Base-by-base conservation (phyloP, 1,140 invertebrate genomes). In the Drosophila mojavensis region DNA sequence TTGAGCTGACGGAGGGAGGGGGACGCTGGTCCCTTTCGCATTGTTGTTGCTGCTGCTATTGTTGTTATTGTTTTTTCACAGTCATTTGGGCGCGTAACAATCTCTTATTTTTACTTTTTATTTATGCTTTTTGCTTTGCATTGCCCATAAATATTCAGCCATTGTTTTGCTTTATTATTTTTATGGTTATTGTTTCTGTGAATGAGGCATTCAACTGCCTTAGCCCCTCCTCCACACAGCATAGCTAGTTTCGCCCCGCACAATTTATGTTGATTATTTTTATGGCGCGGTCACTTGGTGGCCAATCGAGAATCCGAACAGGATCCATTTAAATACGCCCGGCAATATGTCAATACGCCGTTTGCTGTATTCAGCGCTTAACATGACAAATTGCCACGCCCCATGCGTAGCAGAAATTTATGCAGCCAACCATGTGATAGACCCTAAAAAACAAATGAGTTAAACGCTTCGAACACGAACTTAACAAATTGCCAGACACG, bases 121-220 rank as follows among this genome's bases (percentile, higher is more conserved):
- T 33, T 33, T 33, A 7, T 71, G 50, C 36, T 51, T 59, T 41
- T 24, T 62, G 48, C 59, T 39, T 15, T 47, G 51, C 78, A 83
- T 71, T 75, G 75, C 41, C 79, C 79, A 89, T 89, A 88, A 88
- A 88, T 88, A 88, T 88, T 83, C 80, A 47, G 81, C 72, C 80
- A 89, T 88, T 88, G 84, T 89, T 88, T 89, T 88, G 84, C 80
- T 88, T 89, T 89, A 90, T 89, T 84, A 89, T 84, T 90, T 89
- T 89, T 89, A 89, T 89, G 88, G 84, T 89, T 89, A 88, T 89
- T 89, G 84, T 89, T 89, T 71, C 68, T 53, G 60, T 33, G 56
- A 70, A 64, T 56, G 41, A 51, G 62, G 30, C 39, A 39, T 39
- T 39, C 36, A 39, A 1, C 36, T 13, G 26, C 17, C 17, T 17